A percentile compares a stretch with the other conserved stretches of the same genome.
Evolutionary conservation across 1,140 invertebrate species (phyloP).

Genomic region (Colletes gigas): DNA sequence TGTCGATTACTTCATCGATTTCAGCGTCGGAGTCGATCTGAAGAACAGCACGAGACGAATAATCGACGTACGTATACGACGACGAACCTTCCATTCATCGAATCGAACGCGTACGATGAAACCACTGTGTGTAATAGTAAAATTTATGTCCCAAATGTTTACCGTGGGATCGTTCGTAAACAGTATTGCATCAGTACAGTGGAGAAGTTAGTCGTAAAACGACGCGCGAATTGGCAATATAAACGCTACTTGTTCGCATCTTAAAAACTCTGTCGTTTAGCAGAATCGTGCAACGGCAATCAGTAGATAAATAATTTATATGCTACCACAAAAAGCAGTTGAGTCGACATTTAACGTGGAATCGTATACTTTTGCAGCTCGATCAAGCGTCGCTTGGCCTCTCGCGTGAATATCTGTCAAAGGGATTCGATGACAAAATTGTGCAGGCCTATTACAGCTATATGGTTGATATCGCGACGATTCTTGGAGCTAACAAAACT

Average conservation of each 20-base stretch:
- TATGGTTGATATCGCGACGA: constrained; percentile 92
- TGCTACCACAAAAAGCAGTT: no score
- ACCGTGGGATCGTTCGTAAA: not conserved
- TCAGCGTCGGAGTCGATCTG: constrained; percentile 94
- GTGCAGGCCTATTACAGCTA: constrained; percentile 91
- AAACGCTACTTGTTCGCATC: not conserved
- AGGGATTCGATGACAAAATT: constrained; percentile 89
- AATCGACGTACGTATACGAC: constrained; percentile 88
- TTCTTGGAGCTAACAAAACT: constrained; percentile 90
- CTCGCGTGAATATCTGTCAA: constrained; percentile 93
- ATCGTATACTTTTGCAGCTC: constrained; percentile 82
- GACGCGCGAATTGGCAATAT: not conserved
- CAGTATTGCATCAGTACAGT: not conserved
- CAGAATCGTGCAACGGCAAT: not conserved
- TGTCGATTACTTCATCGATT: constrained; percentile 95
- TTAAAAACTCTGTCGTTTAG: no score
- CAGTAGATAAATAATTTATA: not conserved
- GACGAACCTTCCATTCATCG: not conserved
- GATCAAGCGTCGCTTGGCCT: constrained; percentile 95
- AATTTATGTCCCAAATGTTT: not conserved
- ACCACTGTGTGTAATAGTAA: not conserved
- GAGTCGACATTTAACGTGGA: not conserved
- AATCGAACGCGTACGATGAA: not conserved
- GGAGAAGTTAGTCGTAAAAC: not conserved
- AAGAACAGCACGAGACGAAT: constrained; percentile 93